Percentiles rank a stretch among this genome's conserved stretches.
These are phyloP conservation scores for Drosophila pruinosa DNA, from an alignment of 1,140 invertebrate genomes.

Conservation along the genomic window DNA sequence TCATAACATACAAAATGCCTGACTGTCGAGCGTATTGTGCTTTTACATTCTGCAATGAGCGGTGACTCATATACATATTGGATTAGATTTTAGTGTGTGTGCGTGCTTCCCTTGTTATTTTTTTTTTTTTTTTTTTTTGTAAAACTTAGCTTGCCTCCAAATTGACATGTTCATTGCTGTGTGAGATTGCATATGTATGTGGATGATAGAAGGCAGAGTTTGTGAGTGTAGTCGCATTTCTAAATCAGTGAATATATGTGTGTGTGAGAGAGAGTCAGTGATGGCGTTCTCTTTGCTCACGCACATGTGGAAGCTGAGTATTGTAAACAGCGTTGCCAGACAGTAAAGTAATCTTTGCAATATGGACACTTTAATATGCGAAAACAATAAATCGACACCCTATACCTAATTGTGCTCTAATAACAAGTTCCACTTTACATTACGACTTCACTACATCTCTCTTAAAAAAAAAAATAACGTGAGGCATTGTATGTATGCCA, in stretches of 20 bases:
- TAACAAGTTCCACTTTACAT: conserved; percentile 40
- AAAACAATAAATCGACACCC: conserved; percentile 12
- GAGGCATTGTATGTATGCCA: conserved; percentile 13
- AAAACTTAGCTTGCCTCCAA: conserved; percentile 66
- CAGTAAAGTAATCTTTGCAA: conserved; percentile 6
- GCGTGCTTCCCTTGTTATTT: conserved; percentile 24
- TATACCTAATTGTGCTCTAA: conserved; percentile 11
- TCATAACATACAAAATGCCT: conserved; percentile 75
- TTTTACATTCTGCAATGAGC: conserved; percentile 53
- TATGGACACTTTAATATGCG: not conserved
- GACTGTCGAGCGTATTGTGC: conserved; percentile 34
- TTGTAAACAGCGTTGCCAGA: conserved; percentile 64
- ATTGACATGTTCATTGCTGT: conserved; percentile 55
- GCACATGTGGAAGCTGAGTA: conserved; percentile 74
- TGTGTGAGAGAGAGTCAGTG: conserved; percentile 22
- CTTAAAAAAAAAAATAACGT: too few relatives aligned
- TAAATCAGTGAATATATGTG: conserved; percentile 43
- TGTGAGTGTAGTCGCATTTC: conserved; percentile 54
- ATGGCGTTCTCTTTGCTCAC: conserved; percentile 47
- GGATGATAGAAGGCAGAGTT: conserved; percentile 14
- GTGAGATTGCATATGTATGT: conserved; percentile 29
- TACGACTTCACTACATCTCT: conserved; percentile 9
- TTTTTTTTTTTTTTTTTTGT: conserved; percentile 75
- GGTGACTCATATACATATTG: conserved; percentile 32
- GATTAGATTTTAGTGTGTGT: not conserved